Evolutionary conservation across 2,113 vertebrate species (phyloP).

Genomic region (Prunella himalayana): DNA sequence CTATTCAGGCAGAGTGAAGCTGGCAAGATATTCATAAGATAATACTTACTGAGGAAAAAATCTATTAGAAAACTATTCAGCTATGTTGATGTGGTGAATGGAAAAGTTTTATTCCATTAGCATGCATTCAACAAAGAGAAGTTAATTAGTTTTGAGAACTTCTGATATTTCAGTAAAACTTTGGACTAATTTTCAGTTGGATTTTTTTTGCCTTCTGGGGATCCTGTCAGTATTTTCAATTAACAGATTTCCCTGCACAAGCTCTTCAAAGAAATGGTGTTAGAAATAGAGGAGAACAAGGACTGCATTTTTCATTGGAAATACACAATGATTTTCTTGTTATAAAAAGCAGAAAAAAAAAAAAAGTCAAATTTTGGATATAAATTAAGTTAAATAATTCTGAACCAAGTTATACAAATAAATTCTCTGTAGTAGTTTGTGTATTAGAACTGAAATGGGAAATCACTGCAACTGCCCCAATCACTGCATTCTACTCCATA

Average conservation of each 20-base stretch:
- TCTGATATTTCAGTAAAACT: constrained; percentile 50
- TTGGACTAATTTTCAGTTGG: constrained; percentile 11
- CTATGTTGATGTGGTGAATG: neutral
- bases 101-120: constrained; percentile 16
- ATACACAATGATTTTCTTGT: neutral
- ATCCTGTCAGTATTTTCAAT: constrained; percentile 57
- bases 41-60: neutral
- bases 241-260: constrained; percentile 28
- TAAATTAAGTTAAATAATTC: neutral
- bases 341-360: neutral
- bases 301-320: neutral
- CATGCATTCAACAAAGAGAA: constrained; percentile 20
- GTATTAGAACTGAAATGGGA: neutral
- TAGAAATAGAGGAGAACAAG: constrained; percentile 9
- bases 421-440: neutral
- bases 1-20: neutral
- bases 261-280: constrained; percentile 28
- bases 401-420: neutral
- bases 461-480: neutral
- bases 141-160: constrained; percentile 54
- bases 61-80: neutral
- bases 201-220: constrained; percentile 53
- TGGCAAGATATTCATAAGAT: neutral
- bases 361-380: neutral
- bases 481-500: neutral